phyloP scores from a whole-genome alignment of 2,113 vertebrate species.

The Mustela nigripes region DNA sequence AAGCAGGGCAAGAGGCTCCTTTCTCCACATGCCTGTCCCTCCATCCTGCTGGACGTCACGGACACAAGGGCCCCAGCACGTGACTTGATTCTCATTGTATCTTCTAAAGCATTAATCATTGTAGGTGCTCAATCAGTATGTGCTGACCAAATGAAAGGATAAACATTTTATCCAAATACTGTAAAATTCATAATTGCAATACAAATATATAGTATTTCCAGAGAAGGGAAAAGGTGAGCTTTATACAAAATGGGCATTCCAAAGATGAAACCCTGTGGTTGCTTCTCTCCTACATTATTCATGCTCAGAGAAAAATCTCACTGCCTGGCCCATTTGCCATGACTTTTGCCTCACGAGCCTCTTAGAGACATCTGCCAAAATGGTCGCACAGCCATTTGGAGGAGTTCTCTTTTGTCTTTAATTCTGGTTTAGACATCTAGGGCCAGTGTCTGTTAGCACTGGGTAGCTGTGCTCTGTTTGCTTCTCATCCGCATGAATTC shows the following conservation, averaged over 20 bases:
- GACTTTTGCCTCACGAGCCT: not conserved
- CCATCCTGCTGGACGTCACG: not conserved
- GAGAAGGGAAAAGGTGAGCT: not conserved
- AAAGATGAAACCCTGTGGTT: not conserved
- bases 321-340: not conserved
- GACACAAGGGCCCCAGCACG: not conserved
- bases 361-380: not conserved
- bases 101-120: not conserved
- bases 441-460: not conserved
- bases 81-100: not conserved
- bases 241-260: not conserved
- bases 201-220: not conserved
- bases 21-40: not conserved
- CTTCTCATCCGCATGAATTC: not conserved
- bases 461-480: no score
- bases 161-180: not conserved
- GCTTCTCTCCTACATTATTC: not conserved
- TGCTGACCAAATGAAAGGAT: not conserved
- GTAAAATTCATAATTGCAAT: not conserved
- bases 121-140: not conserved
- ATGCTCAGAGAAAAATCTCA: not conserved
- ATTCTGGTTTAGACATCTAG: not conserved
- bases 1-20: not conserved
- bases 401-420: not conserved
- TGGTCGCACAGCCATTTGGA: not conserved